Base-by-base conservation (phyloP, 92 coral and sea anemone genomes). In the Nematostella vectensis region DNA sequence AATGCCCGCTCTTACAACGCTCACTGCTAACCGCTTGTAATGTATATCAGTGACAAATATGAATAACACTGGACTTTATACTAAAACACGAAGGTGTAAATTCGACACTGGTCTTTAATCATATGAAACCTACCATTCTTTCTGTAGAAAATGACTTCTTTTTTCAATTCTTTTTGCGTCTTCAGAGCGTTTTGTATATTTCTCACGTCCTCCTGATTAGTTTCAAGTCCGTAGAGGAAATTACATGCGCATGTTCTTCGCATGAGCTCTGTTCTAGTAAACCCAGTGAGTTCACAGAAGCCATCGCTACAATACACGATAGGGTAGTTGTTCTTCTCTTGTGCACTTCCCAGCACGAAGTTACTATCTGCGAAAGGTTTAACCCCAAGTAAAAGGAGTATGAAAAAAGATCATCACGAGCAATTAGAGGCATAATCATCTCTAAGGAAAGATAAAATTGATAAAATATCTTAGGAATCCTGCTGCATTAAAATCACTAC, bases 261-360 rank as follows among this genome's bases (percentile, higher is more conserved):
- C 97, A 91, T 91, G 16, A 91, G 66, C 29, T 91, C 97, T 47
- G 91, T 81, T 28, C 97, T 74, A 44, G 88, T 65, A 62, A 91
- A 91, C 1, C 97, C 97, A 16, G 97, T 91, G 28, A 91, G 69
- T 55, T 91, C 85, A 24, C 95, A 81, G 69, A 91, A 91, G 42
- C 97, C 97, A 74, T 77, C 86, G 51, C 95, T 91, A 56, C 97
- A 91, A 59, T 91, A 91, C 31, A 91, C 95, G 30, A 91, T 83
- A 15, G 97, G 97, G 60, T 81, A 85, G 61, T 86, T 75, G 74
- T 82, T 68, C 72, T 81, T 74, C 61, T 91, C 95, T 40, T 85
- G 94, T 15, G 97, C 97, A 55, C 97, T 81, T 2, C 97, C 97
- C 48, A 91, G 69, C 28, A 91, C 88, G 62, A 91, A 91, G 78